A percentile compares a stretch with the other conserved stretches of the same genome.
Evolutionary conservation across 2,113 vertebrate species (phyloP).

Genomic region (Xyliphius kryptos): DNA sequence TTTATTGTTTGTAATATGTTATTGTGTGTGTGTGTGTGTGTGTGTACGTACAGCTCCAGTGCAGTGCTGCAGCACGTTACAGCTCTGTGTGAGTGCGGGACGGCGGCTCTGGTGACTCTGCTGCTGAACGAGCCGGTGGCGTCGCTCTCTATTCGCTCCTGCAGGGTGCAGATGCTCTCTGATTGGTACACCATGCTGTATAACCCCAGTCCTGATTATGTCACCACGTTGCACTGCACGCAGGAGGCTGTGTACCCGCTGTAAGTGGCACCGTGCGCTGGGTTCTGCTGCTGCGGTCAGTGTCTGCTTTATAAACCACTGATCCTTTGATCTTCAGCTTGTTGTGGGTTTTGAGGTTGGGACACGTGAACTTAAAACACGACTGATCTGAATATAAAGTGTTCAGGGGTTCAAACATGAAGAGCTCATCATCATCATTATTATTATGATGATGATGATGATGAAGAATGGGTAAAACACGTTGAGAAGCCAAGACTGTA

Average conservation of each 20-base stretch:
- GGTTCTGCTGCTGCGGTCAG: too few relatives aligned
- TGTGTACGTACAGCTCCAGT: constrained; percentile 68
- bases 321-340: too few relatives aligned
- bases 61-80: constrained; percentile 87
- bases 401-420: too few relatives aligned
- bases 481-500: too few relatives aligned
- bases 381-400: too few relatives aligned
- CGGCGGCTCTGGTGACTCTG: constrained; percentile 75
- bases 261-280: constrained; percentile 66
- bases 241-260: constrained; percentile 94
- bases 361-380: too few relatives aligned
- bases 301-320: too few relatives aligned
- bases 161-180: constrained; percentile 83
- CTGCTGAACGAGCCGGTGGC: constrained; percentile 82
- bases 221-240: constrained; percentile 91
- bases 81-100: constrained; percentile 78
- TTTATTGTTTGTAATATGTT: too few relatives aligned
- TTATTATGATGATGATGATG: too few relatives aligned
- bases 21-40: background rate
- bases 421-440: too few relatives aligned
- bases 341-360: too few relatives aligned
- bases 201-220: constrained; percentile 93
- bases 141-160: constrained; percentile 76
- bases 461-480: too few relatives aligned
- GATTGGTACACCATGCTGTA: constrained; percentile 99